Conservation (phyloP, 2,888 invertebrate species). For the Papilio elwesi region DNA sequence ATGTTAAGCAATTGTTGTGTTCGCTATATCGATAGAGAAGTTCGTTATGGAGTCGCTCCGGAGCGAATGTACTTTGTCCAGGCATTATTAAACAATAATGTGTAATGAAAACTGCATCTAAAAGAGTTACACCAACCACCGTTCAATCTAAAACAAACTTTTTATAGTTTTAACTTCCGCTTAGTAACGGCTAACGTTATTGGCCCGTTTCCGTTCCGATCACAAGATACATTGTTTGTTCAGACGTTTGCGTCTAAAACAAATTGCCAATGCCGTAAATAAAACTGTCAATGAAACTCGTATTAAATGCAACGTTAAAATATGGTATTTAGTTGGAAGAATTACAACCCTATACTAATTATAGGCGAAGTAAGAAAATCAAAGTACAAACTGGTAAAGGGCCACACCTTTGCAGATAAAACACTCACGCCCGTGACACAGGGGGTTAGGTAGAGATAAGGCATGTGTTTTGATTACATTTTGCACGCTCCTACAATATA, state of each 20-base stretch:
- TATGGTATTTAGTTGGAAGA: background rate
- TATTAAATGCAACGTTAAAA: constrained; percentile 29
- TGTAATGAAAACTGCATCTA: background rate
- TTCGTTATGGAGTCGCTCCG: too few species aligned
- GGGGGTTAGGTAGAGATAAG: background rate
- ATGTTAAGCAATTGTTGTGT: too few species aligned
- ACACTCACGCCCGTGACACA: background rate
- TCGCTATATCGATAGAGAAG: too few species aligned
- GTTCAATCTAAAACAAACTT: constrained; percentile 14
- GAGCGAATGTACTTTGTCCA: too few species aligned
- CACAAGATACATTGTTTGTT: constrained; percentile 31
- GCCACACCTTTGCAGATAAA: background rate
- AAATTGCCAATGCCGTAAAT: constrained; percentile 15
- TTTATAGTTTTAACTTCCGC: constrained; percentile 29
- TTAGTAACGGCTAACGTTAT: constrained; percentile 18
- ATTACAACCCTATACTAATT: background rate
- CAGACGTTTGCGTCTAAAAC: constrained; percentile 17
- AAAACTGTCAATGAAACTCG: constrained; percentile 31
- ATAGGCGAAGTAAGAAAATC: background rate
- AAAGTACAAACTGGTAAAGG: background rate
- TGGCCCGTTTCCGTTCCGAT: constrained; percentile 20
- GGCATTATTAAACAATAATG: background rate
- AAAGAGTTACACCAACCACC: background rate
- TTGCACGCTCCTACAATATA: too few species aligned
- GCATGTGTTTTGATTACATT: background rate